Percentiles rank a stretch among this genome's conserved stretches.
phyloP scores from a whole-genome alignment of 2,113 vertebrate genomes.

The Myiopsitta monachus region DNA sequence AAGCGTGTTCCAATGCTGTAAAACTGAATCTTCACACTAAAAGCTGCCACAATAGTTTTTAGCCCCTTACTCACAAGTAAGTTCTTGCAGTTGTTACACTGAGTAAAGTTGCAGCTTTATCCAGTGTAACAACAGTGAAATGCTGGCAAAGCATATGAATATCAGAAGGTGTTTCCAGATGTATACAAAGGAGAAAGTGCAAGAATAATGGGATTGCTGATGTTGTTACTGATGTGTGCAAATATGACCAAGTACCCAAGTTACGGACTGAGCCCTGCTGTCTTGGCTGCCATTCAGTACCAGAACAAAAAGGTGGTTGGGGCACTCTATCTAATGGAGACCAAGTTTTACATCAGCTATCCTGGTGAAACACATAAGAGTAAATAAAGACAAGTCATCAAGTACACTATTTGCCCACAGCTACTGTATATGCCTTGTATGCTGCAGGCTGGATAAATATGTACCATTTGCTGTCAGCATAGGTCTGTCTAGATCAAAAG shows the following conservation, averaged over 20 bases:
- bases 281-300: not conserved
- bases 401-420: not conserved
- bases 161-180: not conserved
- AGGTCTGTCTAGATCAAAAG: not conserved
- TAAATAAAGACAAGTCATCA: not conserved
- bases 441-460: not conserved
- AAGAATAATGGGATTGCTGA: not conserved
- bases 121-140: not conserved
- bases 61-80: not conserved
- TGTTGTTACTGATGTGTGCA: not conserved
- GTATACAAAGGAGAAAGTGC: not conserved
- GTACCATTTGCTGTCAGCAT: not conserved
- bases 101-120: not conserved
- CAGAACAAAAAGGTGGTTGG: not conserved
- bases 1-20: not conserved
- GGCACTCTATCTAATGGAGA: not conserved
- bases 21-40: not conserved
- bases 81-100: not conserved
- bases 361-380: accelerated
- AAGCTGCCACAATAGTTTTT: not conserved
- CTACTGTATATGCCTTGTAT: not conserved
- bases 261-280: not conserved
- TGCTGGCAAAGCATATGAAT: not conserved
- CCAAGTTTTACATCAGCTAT: not conserved
- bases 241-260: not conserved